These are phyloP conservation scores for Endomychus coccineus DNA, from an alignment of 2,888 invertebrate genomes.

Conservation along the genomic window DNA sequence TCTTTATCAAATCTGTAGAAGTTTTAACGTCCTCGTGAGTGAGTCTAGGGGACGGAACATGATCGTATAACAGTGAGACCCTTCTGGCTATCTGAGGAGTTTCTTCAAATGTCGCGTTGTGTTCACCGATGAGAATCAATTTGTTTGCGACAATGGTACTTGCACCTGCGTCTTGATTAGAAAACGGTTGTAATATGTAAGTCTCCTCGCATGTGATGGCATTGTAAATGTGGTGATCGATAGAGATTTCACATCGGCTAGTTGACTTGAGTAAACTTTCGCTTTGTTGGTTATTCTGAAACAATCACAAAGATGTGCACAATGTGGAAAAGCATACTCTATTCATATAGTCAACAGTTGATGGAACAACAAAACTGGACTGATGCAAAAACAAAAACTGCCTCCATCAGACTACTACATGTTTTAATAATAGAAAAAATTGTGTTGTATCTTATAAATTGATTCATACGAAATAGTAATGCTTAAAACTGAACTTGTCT, in stretches of 20 bases:
- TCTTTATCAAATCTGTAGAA: conserved; percentile 61
- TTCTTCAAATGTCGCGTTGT: conserved; percentile 44
- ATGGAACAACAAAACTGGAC: too few species aligned
- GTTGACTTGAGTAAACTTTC: conserved; percentile 68
- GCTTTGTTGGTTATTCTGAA: conserved; percentile 56
- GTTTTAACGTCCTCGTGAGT: conserved; percentile 64
- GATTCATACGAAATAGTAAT: too few species aligned
- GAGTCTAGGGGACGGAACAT: conserved; percentile 57
- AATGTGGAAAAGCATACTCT: too few species aligned
- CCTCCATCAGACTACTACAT: too few species aligned
- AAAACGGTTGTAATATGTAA: conserved; percentile 70
- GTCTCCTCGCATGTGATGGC: conserved; percentile 63
- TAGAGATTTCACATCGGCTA: conserved; percentile 62
- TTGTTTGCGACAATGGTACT: conserved; percentile 58
- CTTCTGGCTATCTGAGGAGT: conserved; percentile 51
- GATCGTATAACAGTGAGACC: conserved; percentile 64
- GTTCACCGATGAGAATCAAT: conserved; percentile 51
- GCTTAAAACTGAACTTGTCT: too few species aligned
- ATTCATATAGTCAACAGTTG: too few species aligned
- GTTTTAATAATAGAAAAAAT: too few species aligned
- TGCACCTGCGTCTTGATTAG: conserved; percentile 65
- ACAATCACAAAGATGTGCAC: too few species aligned
- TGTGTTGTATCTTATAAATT: too few species aligned
- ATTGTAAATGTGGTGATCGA: conserved; percentile 71
- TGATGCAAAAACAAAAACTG: too few species aligned